Conservation (phyloP, 2,797 vertebrate species). For the Discoglossus pictus region DNA sequence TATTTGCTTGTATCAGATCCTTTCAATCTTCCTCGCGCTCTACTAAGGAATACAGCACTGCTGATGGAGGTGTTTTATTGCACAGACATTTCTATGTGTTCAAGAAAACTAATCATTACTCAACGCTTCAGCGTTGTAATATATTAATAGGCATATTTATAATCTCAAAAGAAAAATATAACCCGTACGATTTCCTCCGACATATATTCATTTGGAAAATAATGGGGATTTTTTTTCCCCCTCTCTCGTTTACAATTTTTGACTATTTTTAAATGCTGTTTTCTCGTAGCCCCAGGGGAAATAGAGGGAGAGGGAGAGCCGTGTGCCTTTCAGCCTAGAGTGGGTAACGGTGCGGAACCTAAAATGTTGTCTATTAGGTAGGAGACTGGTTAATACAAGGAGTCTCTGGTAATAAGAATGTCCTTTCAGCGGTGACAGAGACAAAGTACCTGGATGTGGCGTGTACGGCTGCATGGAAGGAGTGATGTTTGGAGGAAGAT, state of each 20-base stretch:
- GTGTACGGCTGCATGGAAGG: slow-evolving; percentile 81
- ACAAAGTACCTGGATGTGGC: slow-evolving; percentile 91
- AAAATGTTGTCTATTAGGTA: slow-evolving; percentile 91
- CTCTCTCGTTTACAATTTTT: slow-evolving; percentile 61
- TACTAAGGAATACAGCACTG: too few relatives aligned
- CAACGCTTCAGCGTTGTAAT: not conserved
- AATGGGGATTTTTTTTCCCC: slow-evolving; percentile 47
- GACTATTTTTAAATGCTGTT: slow-evolving; percentile 60
- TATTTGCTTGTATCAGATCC: too few relatives aligned
- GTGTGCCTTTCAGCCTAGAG: slow-evolving; percentile 70
- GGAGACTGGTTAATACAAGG: slow-evolving; percentile 92
- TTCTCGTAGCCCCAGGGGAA: slow-evolving; percentile 62
- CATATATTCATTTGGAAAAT: slow-evolving; percentile 45
- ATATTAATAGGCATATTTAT: not conserved
- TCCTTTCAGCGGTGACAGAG: slow-evolving; percentile 91
- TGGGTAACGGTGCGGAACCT: slow-evolving; percentile 86
- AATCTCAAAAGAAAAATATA: slow-evolving; percentile 22
- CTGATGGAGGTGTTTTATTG: too few relatives aligned
- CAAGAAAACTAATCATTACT: not conserved
- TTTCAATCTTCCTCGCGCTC: too few relatives aligned
- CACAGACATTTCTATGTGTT: too few relatives aligned
- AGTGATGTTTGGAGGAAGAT: slow-evolving; percentile 88
- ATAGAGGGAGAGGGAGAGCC: slow-evolving; percentile 58
- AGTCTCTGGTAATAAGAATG: slow-evolving; percentile 93
- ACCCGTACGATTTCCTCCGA: slow-evolving; percentile 18